Conservation (phyloP, 2,797 vertebrate species). For the Pseudotriccus pelzelni region DNA sequence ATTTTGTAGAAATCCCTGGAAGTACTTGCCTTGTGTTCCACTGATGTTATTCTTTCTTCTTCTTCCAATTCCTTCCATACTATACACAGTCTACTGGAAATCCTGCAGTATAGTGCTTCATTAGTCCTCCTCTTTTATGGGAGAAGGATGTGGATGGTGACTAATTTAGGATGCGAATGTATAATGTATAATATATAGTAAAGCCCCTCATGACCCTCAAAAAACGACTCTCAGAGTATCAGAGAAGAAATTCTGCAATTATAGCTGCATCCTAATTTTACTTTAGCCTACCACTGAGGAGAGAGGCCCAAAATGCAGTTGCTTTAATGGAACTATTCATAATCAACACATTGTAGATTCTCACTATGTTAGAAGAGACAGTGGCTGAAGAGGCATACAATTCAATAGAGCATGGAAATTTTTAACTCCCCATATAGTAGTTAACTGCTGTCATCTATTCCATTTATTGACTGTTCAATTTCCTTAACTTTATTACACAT, state of each 20-base stretch:
- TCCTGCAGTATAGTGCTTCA: neutral
- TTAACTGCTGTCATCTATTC: constrained; percentile 45
- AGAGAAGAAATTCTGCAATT: neutral
- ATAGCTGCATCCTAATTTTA: neutral
- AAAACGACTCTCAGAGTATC: neutral
- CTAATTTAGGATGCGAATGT: neutral
- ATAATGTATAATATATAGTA: too few relatives aligned
- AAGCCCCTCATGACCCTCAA: neutral
- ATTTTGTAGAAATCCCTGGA: neutral
- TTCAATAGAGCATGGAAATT: constrained; percentile 1
- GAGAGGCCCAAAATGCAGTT: neutral
- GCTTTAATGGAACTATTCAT: neutral
- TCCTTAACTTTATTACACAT: constrained; percentile 50
- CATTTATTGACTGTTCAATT: constrained; percentile 50
- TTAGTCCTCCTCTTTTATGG: neutral
- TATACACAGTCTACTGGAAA: neutral
- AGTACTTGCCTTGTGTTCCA: neutral
- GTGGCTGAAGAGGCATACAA: neutral
- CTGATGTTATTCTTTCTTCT: neutral
- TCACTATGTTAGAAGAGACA: neutral
- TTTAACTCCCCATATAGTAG: constrained; percentile 4
- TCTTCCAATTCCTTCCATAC: neutral
- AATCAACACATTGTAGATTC: neutral
- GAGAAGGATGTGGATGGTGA: neutral
- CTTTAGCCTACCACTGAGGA: neutral